Percentiles rank a stretch among this genome's conserved stretches.
These are phyloP conservation scores for Leguminivora glycinivorella DNA, from an alignment of 1,140 invertebrate species.

Conservation along the genomic window DNA sequence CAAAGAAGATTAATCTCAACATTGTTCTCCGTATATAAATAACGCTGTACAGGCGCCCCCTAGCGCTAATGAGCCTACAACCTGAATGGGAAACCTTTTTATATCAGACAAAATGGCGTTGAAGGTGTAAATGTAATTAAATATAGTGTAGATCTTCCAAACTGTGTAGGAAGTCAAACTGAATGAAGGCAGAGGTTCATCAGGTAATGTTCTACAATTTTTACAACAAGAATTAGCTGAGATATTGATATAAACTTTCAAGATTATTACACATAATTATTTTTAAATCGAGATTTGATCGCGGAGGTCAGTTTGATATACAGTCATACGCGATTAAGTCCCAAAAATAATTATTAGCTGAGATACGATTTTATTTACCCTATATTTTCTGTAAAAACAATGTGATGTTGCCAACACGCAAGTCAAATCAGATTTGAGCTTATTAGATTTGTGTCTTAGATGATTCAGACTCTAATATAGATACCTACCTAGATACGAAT, in stretches of 20 bases:
- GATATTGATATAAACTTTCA: too few species aligned
- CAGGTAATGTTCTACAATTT: too few species aligned
- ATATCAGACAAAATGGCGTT: background rate
- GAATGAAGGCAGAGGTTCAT: too few species aligned
- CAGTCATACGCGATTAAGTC: too few species aligned
- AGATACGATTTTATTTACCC: too few species aligned
- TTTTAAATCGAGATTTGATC: too few species aligned
- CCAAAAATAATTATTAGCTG: too few species aligned
- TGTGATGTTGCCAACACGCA: background rate
- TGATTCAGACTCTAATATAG: background rate
- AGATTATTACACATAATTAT: too few species aligned
- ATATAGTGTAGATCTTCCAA: too few species aligned
- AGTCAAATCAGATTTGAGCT: background rate
- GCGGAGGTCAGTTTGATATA: too few species aligned
- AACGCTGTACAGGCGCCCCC: constrained; percentile 57
- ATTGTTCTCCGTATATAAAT: constrained; percentile 67
- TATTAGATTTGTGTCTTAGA: background rate
- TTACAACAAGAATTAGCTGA: too few species aligned
- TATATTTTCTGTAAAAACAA: background rate
- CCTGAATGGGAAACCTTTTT: background rate
- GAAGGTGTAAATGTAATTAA: background rate
- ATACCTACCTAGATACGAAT: background rate
- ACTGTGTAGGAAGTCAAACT: too few species aligned
- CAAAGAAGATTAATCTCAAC: constrained; percentile 60
- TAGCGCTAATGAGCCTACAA: constrained; percentile 61